phyloP scores from a whole-genome alignment of 1,140 invertebrate genomes.

The Ladona fulva region DNA sequence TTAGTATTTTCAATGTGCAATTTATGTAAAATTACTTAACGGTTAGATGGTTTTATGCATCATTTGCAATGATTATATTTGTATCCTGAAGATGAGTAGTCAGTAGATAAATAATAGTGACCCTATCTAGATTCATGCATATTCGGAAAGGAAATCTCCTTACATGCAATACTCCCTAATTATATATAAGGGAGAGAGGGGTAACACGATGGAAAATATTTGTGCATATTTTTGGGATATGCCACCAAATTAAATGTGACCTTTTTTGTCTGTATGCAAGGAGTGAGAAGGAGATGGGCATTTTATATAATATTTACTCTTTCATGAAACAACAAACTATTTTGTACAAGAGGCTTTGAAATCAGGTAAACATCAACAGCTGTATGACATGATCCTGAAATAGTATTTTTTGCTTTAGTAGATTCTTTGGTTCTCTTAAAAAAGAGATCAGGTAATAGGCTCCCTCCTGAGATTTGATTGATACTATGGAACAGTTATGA shows the following conservation, averaged over 20 bases:
- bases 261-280: slow-evolving; percentile 2
- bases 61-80: background rate
- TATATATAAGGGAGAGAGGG: background rate
- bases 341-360: slow-evolving; percentile 3
- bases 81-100: slow-evolving; percentile 6
- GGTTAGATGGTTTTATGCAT: background rate
- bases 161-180: background rate
- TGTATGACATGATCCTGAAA: background rate
- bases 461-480: slow-evolving; percentile 4
- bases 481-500: background rate
- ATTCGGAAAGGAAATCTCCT: background rate
- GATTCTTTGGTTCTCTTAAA: background rate
- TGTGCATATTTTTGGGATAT: slow-evolving; percentile 6
- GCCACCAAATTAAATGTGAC: background rate
- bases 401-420: slow-evolving; percentile 4
- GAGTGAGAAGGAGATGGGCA: background rate
- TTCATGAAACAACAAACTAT: slow-evolving; percentile 2
- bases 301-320: background rate
- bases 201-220: background rate
- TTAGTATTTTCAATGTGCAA: slow-evolving; percentile 2
- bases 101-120: background rate
- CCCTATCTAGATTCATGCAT: background rate
- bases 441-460: background rate
- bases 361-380: background rate
- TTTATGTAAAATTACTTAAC: background rate